Evolutionary conservation across 1,140 invertebrate genomes (phyloP).

Genomic region (Sminthurides bifidus): DNA sequence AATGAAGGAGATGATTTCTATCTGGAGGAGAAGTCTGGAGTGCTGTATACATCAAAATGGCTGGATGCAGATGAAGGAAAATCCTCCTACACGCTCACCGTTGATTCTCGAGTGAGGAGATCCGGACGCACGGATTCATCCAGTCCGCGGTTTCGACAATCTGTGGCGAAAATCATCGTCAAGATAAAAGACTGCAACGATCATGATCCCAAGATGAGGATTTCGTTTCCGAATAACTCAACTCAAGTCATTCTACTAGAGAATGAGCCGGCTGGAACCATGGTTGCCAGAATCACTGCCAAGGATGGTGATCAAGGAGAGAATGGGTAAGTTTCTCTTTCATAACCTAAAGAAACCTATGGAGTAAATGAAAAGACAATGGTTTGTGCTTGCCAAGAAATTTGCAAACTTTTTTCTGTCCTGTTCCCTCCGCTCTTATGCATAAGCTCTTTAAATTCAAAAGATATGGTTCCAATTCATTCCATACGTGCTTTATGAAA

Average conservation of each 20-base stretch:
- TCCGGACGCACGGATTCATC: constrained; percentile 17
- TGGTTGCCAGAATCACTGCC: constrained; percentile 57
- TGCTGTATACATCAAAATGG: constrained; percentile 68
- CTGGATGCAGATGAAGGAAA: constrained; percentile 80
- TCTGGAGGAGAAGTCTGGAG: constrained; percentile 75
- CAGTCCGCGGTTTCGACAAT: constrained; percentile 25
- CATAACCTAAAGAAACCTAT: constrained; percentile 4
- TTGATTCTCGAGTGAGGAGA: constrained; percentile 37
- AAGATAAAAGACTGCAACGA: constrained; percentile 8
- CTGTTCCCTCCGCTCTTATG: not conserved
- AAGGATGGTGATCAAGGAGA: constrained; percentile 81
- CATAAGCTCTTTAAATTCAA: not conserved
- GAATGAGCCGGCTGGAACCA: constrained; percentile 71
- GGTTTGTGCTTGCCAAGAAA: not conserved
- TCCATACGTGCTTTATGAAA: not conserved
- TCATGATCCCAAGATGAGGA: not conserved
- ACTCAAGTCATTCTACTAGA: constrained; percentile 49
- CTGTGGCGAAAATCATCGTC: constrained; percentile 35
- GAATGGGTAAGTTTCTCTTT: constrained; percentile 50
- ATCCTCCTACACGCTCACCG: constrained; percentile 77
- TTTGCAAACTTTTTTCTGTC: not conserved
- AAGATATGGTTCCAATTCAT: not conserved
- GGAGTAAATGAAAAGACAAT: constrained; percentile 3
- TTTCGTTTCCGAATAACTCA: constrained; percentile 16
- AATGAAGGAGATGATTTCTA: constrained; percentile 80